Evolutionary conservation across 1,140 invertebrate species (phyloP).

Genomic region (Mactra quadrangularis): DNA sequence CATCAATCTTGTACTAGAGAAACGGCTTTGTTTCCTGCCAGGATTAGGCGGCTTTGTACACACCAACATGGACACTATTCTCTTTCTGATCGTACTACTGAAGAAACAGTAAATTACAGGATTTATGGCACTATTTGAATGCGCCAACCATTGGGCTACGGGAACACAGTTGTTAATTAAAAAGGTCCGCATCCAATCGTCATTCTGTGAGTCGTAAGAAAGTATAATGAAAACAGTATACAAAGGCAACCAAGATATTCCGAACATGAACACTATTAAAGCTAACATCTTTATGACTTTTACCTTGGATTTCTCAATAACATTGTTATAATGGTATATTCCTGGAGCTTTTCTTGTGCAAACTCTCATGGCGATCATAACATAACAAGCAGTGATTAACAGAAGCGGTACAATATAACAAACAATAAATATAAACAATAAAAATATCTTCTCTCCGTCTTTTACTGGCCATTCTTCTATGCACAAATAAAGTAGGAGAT

Average conservation of each 20-base stretch:
- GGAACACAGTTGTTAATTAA: conserved; percentile 84
- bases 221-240: conserved; percentile 86
- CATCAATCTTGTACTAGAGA: conserved; percentile 66
- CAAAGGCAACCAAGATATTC: conserved; percentile 96
- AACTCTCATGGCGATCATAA: conserved; percentile 96
- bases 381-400: conserved; percentile 95
- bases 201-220: conserved; percentile 59
- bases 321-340: conserved; percentile 68
- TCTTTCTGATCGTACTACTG: conserved; percentile 96
- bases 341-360: conserved; percentile 94
- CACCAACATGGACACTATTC: conserved; percentile 86
- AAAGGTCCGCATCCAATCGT: not conserved
- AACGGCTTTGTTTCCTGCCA: conserved; percentile 42
- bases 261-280: conserved; percentile 96
- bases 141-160: conserved; percentile 97
- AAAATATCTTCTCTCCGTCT: conserved; percentile 92
- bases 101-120: conserved; percentile 99
- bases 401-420: conserved; percentile 97
- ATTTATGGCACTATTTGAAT: conserved; percentile 98
- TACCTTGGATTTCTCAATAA: conserved; percentile 82
- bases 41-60: conserved; percentile 54
- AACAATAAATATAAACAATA: conserved; percentile 93
- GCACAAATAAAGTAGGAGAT: conserved; percentile 66
- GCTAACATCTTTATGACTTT: conserved; percentile 97
- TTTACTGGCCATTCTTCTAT: conserved; percentile 69